A percentile compares a stretch with the other conserved stretches of the same genome.
These are phyloP conservation scores for Chloropsis cyanopogon DNA, from an alignment of 2,113 vertebrate genomes.

Conservation along the genomic window DNA sequence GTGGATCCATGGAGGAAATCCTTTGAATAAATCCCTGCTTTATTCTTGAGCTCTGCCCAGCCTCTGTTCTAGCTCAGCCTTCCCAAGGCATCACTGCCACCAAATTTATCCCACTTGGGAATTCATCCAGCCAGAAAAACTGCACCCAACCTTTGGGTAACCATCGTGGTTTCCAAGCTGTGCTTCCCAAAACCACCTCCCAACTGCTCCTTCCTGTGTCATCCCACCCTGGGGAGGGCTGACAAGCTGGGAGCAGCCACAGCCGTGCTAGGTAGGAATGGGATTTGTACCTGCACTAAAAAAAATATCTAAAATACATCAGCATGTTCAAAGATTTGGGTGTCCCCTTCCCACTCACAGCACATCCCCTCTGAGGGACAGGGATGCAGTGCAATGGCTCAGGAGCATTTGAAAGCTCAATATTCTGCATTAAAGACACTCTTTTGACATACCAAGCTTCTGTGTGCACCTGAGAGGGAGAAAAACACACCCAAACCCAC, in stretches of 20 bases:
- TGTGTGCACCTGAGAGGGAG: background rate
- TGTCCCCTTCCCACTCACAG: background rate
- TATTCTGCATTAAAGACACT: background rate
- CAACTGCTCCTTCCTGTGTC: background rate
- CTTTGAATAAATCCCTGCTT: background rate
- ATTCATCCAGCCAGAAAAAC: background rate
- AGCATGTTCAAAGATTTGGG: rapidly evolving
- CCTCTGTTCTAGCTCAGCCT: background rate
- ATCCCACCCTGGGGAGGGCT: background rate
- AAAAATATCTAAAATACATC: rapidly evolving
- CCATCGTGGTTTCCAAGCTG: background rate
- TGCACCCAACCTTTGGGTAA: background rate
- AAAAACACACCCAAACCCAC: background rate
- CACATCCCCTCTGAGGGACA: no score
- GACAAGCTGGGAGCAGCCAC: background rate
- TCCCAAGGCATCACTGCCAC: background rate
- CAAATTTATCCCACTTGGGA: background rate
- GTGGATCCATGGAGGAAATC: no score
- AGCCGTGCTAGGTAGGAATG: rapidly evolving
- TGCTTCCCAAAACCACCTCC: background rate
- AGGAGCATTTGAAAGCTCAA: background rate
- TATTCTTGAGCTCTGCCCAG: rapidly evolving
- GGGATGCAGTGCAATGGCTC: background rate
- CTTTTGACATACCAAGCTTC: background rate
- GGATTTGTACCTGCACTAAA: background rate